phyloP scores from a whole-genome alignment of 2,113 vertebrate species.

The Reinhardtius hippoglossoides region DNA sequence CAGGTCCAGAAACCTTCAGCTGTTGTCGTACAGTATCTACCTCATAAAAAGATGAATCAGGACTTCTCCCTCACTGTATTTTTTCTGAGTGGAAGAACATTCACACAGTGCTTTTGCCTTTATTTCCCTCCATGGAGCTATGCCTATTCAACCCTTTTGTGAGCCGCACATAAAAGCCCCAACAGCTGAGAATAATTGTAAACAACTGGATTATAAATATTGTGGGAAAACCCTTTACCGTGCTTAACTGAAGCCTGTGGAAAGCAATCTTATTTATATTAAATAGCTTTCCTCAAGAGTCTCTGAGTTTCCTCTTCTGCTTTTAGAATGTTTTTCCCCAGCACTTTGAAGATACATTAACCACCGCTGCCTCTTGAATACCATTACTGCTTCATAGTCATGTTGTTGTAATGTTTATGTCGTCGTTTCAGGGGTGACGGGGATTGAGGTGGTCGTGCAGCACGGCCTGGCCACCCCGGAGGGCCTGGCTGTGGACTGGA shows the following conservation, averaged over 20 bases:
- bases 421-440: conserved; percentile 87
- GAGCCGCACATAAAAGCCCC: conserved; percentile 60
- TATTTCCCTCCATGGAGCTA: conserved; percentile 41
- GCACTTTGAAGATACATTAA: background rate
- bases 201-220: conserved; percentile 73
- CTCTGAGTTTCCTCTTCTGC: conserved; percentile 1
- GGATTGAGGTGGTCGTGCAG: conserved; percentile 94
- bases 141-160: conserved; percentile 53
- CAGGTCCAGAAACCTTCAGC: conserved; percentile 20
- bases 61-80: conserved; percentile 21
- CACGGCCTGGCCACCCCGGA: conserved; percentile 97
- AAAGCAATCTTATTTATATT: conserved; percentile 47
- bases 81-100: conserved; percentile 31
- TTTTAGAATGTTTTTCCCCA: conserved; percentile 3
- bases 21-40: conserved; percentile 13
- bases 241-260: conserved; percentile 50
- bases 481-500: conserved; percentile 97
- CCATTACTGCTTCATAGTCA: background rate
- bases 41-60: conserved; percentile 42
- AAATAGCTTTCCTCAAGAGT: conserved; percentile 44
- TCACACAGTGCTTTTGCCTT: conserved; percentile 18
- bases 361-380: background rate
- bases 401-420: background rate
- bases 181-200: conserved; percentile 67
- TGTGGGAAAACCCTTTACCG: conserved; percentile 41